Percentiles rank a stretch among this genome's conserved stretches.
Evolutionary conservation across 1,140 invertebrate genomes (phyloP).

Genomic region (Papilio xuthus): DNA sequence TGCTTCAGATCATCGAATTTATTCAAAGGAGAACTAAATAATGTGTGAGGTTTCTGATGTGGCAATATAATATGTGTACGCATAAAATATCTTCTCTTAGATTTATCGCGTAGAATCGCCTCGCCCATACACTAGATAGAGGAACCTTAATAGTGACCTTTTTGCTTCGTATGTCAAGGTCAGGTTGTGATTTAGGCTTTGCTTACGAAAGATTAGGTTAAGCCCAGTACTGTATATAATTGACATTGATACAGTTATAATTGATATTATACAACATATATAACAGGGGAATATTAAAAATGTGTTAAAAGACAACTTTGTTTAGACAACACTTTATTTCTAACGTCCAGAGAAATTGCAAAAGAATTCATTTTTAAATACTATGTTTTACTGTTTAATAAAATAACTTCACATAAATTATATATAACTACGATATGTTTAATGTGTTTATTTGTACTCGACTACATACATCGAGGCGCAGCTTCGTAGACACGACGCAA

Average conservation of each 20-base stretch:
- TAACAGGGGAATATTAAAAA: too few relatives aligned
- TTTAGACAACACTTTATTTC: too few relatives aligned
- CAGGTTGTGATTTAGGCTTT: background rate
- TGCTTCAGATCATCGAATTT: background rate
- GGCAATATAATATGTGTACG: too few relatives aligned
- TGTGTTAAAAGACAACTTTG: too few relatives aligned
- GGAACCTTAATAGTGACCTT: background rate
- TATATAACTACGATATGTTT: background rate
- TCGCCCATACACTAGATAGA: conserved; percentile 5
- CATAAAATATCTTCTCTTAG: background rate
- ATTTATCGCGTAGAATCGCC: background rate
- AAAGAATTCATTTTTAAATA: too few relatives aligned
- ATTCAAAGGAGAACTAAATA: background rate
- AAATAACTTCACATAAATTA: too few relatives aligned
- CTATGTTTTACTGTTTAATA: too few relatives aligned
- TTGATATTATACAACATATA: too few relatives aligned
- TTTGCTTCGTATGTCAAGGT: conserved; percentile 9
- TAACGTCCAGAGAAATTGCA: too few relatives aligned
- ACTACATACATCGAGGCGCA: background rate
- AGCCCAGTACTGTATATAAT: background rate
- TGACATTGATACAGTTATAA: background rate
- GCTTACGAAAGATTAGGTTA: background rate
- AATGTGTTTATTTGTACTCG: background rate
- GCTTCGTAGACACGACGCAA: background rate
- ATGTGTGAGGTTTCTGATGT: background rate